Base-by-base conservation (phyloP, 2,113 vertebrate species). In the Enhydra lutris region DNA sequence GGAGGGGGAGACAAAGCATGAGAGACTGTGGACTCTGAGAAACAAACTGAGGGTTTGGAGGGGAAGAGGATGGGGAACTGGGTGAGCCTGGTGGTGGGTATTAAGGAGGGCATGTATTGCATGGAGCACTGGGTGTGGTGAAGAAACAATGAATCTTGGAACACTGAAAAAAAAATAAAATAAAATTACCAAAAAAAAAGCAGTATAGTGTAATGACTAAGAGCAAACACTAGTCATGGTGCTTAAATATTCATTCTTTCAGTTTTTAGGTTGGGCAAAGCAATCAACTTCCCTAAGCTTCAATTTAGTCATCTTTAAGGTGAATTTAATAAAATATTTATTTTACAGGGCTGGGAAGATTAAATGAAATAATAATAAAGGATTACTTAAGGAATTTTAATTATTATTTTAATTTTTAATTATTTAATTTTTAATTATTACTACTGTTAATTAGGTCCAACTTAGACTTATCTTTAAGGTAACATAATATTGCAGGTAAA, bases 381-480 rank as follows among this genome's bases (percentile, higher is more conserved):
- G 74, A 84, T 87, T 92, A 88, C 71, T 55, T 91, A 85, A 96
- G n/a, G 13, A 59, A 78, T 59, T 88, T 89, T 82, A 61, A 10
- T 47, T 47, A 47, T 47, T 47, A 47, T 47, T 47, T 47, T 47
- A 47, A 47, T 47, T 47, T 47, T 47, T 11, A 47, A 47, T 47
- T 47, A 47, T 11, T 47, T 45, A 45, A 45, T 8, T 45, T 45
- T 45, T 45, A 80, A 69, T 3, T 92, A 29, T 96, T 89, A n/a
- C 73, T 45, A 86, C 42, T 4, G 71, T 84, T 21, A 88, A 61
- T 59, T 76, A 11, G 9, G 20, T 71, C 2, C 31, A 93, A 29
- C 6, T 59, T 61, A 79, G 1, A 59, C 2, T 90, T 92, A 74
- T 11, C 10, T 31, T 81, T 61, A 71, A 55, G 52, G 57, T 23